Base-by-base conservation (phyloP, 2,888 invertebrate genomes). In the Caenorhabditis sp. region DNA sequence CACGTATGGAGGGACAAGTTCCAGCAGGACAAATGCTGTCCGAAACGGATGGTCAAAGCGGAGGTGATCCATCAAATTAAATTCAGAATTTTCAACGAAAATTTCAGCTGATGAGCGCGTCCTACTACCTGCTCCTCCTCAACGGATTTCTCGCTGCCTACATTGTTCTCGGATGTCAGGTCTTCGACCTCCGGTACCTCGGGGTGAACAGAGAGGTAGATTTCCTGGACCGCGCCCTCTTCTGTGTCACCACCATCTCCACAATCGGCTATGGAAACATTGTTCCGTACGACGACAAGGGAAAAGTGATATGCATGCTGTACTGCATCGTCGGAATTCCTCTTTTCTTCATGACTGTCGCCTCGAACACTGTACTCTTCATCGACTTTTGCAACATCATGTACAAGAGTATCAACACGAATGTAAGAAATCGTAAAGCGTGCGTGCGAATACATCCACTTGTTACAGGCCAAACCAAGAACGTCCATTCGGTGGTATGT, bases 231-330 rank as follows among this genome's bases (percentile, higher is more conserved):
- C 27, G 37, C 2, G 35, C 50, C 15, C 76, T 86, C 1, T 86
- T 86, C 62, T 72, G 80, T 8, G 81, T 83, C 50, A 85, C 85
- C 0, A 83, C 85, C 8, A 78, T 86, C 24, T 78, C 85, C 8
- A 86, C 86, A 1, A 85, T 86, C 9, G 85, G 85, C 22, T 86
- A 85, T 58, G 86, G 86, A 20, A 79, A 84, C 39, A 76, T 84
- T 35, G 79, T 72, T 8, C 86, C 86, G 8, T 32, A 35, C 8
- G 65, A 56, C 8, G 35, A 41, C 15, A 20, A 8, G 0, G 80
- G 74, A 6, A 79, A 82, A 71, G 6, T 73, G 6, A 52, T 48
- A 13, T 83, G 80, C 45, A 77, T 86, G 8, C 35, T 79, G 17
- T 86, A 85, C 65, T 81, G 83, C 46, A 30, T 83, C 5, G 45